Evolutionary conservation across 2,797 vertebrate species (phyloP).

Genomic region (Notamacropus eugenii): DNA sequence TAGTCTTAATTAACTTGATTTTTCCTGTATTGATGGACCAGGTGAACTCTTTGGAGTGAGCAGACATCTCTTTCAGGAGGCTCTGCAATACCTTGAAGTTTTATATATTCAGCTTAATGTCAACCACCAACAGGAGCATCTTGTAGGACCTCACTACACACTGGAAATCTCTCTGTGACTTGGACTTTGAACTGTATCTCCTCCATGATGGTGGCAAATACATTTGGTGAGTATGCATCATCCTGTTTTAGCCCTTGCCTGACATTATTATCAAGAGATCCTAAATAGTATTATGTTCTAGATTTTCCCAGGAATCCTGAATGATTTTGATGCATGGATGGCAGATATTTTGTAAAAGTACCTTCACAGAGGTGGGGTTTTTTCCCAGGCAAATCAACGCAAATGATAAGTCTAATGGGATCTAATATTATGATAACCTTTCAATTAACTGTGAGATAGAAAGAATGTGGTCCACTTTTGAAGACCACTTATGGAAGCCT

Average conservation of each 20-base stretch:
- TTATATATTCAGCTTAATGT: background rate
- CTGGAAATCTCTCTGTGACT: background rate
- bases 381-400: background rate
- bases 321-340: background rate
- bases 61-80: background rate
- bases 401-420: background rate
- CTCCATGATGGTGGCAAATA: background rate
- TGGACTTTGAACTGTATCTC: background rate
- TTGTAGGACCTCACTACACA: background rate
- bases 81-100: background rate
- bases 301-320: background rate
- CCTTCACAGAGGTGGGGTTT: background rate
- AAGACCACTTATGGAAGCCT: background rate
- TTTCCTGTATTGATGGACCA: background rate
- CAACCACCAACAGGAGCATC: background rate
- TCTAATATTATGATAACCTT: background rate
- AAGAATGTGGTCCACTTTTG: background rate
- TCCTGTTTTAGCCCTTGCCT: background rate
- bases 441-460: background rate
- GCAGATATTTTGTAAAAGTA: background rate
- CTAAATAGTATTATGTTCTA: background rate
- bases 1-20: background rate
- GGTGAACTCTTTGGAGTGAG: background rate
- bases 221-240: background rate
- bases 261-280: background rate